Percentiles rank a stretch among this genome's conserved stretches.
Conservation (phyloP, 2,888 invertebrate species). For the Coenonympha arcania region DNA sequence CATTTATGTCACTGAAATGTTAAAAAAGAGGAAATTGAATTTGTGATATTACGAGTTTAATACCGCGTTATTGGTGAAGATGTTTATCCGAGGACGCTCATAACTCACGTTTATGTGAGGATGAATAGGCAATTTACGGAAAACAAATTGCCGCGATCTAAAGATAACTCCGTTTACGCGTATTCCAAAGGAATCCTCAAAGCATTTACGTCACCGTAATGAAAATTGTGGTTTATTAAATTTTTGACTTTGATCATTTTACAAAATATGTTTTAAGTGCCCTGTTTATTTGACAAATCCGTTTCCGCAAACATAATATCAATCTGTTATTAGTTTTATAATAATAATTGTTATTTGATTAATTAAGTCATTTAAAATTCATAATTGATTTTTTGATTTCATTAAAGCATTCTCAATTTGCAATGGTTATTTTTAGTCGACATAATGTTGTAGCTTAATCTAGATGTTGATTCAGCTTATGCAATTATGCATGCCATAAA, state of each 20-base stretch:
- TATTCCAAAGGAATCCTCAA: slow-evolving; percentile 13
- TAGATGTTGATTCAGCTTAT: too few relatives aligned
- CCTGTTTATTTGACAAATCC: not conserved
- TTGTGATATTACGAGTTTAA: slow-evolving; percentile 34
- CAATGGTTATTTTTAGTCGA: too few relatives aligned
- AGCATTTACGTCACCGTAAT: slow-evolving; percentile 16
- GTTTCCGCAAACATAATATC: too few relatives aligned
- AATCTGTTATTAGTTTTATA: too few relatives aligned
- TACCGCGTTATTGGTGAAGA: slow-evolving; percentile 33
- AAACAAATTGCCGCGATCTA: slow-evolving; percentile 54
- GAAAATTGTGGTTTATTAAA: not conserved
- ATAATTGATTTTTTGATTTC: too few relatives aligned
- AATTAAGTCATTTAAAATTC: too few relatives aligned
- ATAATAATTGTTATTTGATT: too few relatives aligned
- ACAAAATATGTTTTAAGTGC: too few relatives aligned
- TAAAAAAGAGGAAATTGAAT: slow-evolving; percentile 10
- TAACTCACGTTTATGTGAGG: slow-evolving; percentile 55
- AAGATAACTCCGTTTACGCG: slow-evolving; percentile 40
- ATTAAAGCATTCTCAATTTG: too few relatives aligned
- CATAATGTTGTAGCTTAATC: too few relatives aligned
- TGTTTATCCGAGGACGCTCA: slow-evolving; percentile 32
- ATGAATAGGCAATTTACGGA: slow-evolving; percentile 61
- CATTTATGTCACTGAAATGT: not conserved
- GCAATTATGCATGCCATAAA: too few relatives aligned
- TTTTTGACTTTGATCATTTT: not conserved